A percentile compares a stretch with the other conserved stretches of the same genome.
phyloP scores from a whole-genome alignment of 2,888 invertebrate species.

The Catocala fraxini region DNA sequence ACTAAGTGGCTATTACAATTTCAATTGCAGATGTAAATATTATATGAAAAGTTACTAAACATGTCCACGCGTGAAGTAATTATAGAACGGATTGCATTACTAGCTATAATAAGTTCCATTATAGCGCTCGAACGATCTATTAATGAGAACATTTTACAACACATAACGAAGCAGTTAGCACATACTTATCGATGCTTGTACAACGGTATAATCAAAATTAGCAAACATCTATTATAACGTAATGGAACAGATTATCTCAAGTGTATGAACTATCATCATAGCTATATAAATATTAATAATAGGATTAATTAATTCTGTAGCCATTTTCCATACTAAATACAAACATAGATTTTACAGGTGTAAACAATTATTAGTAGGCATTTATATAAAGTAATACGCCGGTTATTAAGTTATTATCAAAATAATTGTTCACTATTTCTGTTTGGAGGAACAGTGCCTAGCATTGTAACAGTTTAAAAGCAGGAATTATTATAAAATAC shows the following conservation, averaged over 20 bases:
- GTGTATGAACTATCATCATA: conserved; percentile 26
- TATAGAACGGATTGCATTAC: conserved; percentile 35
- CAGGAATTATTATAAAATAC: too few species aligned
- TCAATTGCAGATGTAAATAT: conserved; percentile 31
- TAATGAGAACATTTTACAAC: conserved; percentile 41
- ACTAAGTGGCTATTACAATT: conserved; percentile 34
- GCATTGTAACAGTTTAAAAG: too few species aligned
- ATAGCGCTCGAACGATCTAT: conserved; percentile 34
- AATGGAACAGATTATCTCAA: conserved; percentile 30
- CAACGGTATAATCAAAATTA: conserved; percentile 41
- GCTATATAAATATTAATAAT: neutral
- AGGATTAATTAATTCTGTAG: too few species aligned
- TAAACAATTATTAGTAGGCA: too few species aligned
- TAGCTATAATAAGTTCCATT: conserved; percentile 37
- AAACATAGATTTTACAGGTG: too few species aligned
- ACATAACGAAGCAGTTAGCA: conserved; percentile 47
- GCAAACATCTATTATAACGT: conserved; percentile 43
- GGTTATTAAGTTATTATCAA: too few species aligned
- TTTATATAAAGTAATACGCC: too few species aligned
- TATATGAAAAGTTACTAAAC: conserved; percentile 25
- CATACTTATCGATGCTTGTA: conserved; percentile 49
- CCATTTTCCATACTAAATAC: too few species aligned
- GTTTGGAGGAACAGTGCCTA: too few species aligned
- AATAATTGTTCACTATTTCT: too few species aligned
- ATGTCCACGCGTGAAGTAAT: conserved; percentile 44